These are phyloP conservation scores for Chelon auratus DNA, from an alignment of 2,797 vertebrate genomes.

Conservation along the genomic window DNA sequence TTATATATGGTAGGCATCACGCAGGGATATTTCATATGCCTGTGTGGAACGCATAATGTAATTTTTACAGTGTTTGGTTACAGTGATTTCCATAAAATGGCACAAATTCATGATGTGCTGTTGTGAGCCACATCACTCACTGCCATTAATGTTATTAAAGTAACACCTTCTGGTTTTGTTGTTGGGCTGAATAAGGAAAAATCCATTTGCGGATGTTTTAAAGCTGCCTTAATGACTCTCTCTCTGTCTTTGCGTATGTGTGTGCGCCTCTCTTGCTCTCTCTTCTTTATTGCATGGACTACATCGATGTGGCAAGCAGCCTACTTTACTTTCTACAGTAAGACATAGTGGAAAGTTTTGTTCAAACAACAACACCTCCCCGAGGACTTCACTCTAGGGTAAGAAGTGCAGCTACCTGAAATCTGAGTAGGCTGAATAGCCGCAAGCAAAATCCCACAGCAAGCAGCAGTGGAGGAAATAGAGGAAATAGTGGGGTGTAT, in stretches of 20 bases:
- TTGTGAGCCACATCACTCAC: constrained; percentile 1
- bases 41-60: constrained; percentile 12
- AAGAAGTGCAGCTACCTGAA: constrained; percentile 57
- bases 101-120: constrained; percentile 37
- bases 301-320: constrained; percentile 46
- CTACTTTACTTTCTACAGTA: constrained; percentile 54
- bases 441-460: constrained; percentile 43
- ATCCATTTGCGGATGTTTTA: constrained; percentile 58
- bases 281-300: constrained; percentile 14
- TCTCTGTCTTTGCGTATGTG: not conserved
- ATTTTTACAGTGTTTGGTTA: not conserved
- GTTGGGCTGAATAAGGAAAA: constrained; percentile 57
- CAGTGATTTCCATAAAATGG: constrained; percentile 9
- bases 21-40: constrained; percentile 1
- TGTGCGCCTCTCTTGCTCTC: not conserved
- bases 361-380: constrained; percentile 61
- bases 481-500: constrained; percentile 29
- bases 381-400: constrained; percentile 42
- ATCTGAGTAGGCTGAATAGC: constrained; percentile 53
- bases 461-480: constrained; percentile 38
- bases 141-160: constrained; percentile 5
- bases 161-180: constrained; percentile 24
- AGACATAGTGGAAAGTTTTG: constrained; percentile 67
- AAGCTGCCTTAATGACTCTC: constrained; percentile 26
- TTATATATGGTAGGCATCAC: constrained; percentile 6